phyloP scores from a whole-genome alignment of 2,797 vertebrate genomes.

The Xiphophorus birchmanni region DNA sequence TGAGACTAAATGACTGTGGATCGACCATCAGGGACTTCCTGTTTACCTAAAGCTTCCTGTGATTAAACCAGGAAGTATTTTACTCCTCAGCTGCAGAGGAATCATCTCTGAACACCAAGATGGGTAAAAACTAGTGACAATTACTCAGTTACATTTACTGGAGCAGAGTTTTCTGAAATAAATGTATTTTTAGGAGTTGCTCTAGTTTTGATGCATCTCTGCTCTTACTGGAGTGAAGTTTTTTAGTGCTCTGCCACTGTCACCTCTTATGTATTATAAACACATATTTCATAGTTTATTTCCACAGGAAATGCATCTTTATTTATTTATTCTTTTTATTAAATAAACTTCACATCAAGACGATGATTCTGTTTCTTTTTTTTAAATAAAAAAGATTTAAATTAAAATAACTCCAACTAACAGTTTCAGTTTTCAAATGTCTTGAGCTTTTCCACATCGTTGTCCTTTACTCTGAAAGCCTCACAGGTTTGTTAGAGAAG shows the following conservation, averaged over 20 bases:
- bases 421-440: background rate
- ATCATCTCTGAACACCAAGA: constrained; percentile 11
- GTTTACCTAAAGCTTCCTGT: constrained; percentile 68
- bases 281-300: background rate
- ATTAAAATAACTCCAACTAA: background rate
- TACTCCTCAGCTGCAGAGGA: background rate
- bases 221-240: no score
- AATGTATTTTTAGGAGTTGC: no score
- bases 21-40: constrained; percentile 61
- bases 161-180: accelerated
- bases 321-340: background rate
- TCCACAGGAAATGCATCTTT: background rate
- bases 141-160: no score
- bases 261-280: background rate
- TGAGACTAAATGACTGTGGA: constrained; percentile 6
- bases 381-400: background rate
- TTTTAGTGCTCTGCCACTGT: no score
- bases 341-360: background rate
- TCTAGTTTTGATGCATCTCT: no score
- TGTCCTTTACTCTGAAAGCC: background rate
- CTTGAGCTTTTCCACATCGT: background rate
- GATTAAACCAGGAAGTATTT: constrained; percentile 30
- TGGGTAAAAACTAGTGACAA: no score
- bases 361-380: background rate
- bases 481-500: background rate